phyloP scores from a whole-genome alignment of 2,113 vertebrate species.

The Tympanuchus pallidicinctus region DNA sequence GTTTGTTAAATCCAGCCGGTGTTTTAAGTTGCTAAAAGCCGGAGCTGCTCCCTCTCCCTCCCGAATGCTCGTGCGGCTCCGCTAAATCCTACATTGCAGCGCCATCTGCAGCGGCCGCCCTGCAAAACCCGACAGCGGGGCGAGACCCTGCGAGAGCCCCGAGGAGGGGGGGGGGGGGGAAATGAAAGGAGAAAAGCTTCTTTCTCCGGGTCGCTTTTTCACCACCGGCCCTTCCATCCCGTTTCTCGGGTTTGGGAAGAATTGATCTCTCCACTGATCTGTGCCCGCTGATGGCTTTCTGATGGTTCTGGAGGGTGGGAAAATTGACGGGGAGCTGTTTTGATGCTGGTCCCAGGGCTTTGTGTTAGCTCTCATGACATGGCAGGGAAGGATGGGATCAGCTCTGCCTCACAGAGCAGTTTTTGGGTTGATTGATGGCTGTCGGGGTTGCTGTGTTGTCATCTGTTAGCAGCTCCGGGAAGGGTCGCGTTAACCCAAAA shows the following conservation, averaged over 20 bases:
- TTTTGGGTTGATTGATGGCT: background rate
- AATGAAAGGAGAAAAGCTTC: accelerated
- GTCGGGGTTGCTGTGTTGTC: accelerated
- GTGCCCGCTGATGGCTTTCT: background rate
- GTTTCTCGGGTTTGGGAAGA: background rate
- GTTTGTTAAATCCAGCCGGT: conserved; percentile 58
- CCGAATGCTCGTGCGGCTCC: background rate
- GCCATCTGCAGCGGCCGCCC: conserved; percentile 80
- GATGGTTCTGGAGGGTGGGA: background rate
- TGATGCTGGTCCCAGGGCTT: background rate
- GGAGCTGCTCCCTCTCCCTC: conserved; percentile 17
- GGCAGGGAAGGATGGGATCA: accelerated
- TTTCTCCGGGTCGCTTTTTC: background rate
- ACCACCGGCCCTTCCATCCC: accelerated
- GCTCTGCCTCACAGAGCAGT: background rate
- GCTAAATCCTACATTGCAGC: conserved; percentile 80
- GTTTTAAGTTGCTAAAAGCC: conserved; percentile 62
- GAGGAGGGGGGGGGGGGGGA: background rate
- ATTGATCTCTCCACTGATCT: background rate
- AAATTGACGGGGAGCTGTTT: background rate
- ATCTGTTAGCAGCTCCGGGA: background rate
- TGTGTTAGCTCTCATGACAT: background rate
- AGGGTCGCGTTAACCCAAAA: background rate
- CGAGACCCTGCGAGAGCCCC: accelerated
- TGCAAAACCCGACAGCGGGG: background rate